Base-by-base conservation (phyloP, 23 tunicate genomes). In the Botrylloides violaceus region DNA sequence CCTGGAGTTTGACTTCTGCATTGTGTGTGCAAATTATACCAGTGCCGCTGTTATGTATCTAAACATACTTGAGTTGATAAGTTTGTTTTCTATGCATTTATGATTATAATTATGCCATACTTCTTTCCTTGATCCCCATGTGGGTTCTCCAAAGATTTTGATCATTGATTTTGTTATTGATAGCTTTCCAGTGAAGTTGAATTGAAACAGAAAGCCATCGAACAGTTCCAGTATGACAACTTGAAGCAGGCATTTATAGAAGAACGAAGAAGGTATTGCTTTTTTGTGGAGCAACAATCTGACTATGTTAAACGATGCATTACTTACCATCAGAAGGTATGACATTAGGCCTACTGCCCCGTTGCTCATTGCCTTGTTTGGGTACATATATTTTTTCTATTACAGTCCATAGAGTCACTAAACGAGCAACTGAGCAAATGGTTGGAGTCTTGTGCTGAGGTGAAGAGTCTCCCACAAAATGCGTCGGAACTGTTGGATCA, bases 211-310 rank as follows among this genome's bases (percentile, higher is more conserved):
- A 68, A 37, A 30, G 18, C 58, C 12, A 22, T 68, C 23, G 74
- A 68, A 18, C 22, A 68, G 21, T 68, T 68, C n/a, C 74, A 68
- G 37, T 56, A 68, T 25, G 74, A 68, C 28, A 36, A 28, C 7
- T 2, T 68, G 1, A 37, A 68, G 29, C 26, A 68, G 25, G 56
- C 74, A 19, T 68, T 39, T 26, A 36, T 68, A 4, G 74, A 68
- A 68, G 74, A 68, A 22, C 36, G 74, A 68, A 36, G 74, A 68
- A 38, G 74, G 37, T 68, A 68, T 43, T 68, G 74, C 57, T 68
- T 68, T 43, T 37, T 68, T n/a, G 74, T 43, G n/a, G 74, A 68
- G 37, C 74, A 68, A 25, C 43, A 68, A 32, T 38, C 49, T 19
- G 74, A 68, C 20, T 43, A 32, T 22, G 57, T 37, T 25, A 68